phyloP scores from a whole-genome alignment of 2,113 vertebrate genomes.

The Entomyzon cyanotis region DNA sequence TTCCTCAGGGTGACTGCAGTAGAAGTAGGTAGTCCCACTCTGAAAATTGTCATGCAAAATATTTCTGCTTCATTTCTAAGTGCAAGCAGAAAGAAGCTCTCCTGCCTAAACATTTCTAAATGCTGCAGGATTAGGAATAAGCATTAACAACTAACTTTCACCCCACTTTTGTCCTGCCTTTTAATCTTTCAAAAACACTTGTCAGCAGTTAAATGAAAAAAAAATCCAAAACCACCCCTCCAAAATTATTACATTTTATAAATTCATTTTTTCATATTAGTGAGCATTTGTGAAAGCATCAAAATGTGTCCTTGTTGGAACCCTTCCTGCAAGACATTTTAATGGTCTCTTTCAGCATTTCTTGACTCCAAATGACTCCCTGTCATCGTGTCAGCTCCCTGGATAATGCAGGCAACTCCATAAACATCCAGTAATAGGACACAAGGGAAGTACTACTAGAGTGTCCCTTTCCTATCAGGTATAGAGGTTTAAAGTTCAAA shows the following conservation, averaged over 20 bases:
- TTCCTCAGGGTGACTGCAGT: slow-evolving; percentile 27
- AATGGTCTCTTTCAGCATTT: slow-evolving; percentile 80
- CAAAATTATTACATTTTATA: background rate
- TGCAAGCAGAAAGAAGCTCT: background rate
- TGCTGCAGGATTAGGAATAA: background rate
- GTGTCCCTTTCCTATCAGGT: slow-evolving; percentile 76
- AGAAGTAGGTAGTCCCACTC: slow-evolving; percentile 40
- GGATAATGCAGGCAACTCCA: slow-evolving; percentile 75
- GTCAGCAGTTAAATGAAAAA: slow-evolving; percentile 36
- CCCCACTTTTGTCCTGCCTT: background rate
- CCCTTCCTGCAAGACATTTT: slow-evolving; percentile 75
- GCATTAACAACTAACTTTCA: background rate
- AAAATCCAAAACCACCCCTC: background rate
- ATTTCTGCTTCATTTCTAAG: slow-evolving; percentile 2
- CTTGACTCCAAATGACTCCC: slow-evolving; percentile 81
- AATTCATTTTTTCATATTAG: slow-evolving; percentile 44
- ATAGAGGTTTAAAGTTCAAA: slow-evolving; percentile 82
- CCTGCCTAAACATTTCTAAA: background rate
- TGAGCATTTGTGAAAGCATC: slow-evolving; percentile 52
- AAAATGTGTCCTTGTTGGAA: slow-evolving; percentile 69
- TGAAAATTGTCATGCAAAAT: slow-evolving; percentile 49
- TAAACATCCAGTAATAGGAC: slow-evolving; percentile 85
- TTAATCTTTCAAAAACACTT: slow-evolving; percentile 3
- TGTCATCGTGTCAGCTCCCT: slow-evolving; percentile 84
- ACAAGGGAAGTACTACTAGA: slow-evolving; percentile 80